Evolutionary conservation across 1,140 invertebrate genomes (phyloP), one percentile per base, ranked within the genome.

Genomic region (Halyomorpha halys): DNA sequence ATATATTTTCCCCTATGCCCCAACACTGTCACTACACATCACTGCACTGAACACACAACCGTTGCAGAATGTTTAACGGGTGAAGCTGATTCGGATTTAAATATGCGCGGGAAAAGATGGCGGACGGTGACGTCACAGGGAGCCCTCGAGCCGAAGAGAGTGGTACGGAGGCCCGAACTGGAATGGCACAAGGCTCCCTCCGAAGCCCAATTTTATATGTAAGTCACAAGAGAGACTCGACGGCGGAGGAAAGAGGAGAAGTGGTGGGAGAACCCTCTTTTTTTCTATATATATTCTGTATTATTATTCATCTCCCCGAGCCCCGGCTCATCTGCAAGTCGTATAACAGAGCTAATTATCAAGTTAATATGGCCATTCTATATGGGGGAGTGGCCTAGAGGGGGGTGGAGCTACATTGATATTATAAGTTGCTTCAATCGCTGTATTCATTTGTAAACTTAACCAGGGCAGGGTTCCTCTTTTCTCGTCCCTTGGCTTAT

Each of bases 331-430:
- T 87, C 85, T 87, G 86, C 86, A 87, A 87, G 85, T 87, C 85
- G 82, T 86, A 87, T 86, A 86, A 86, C 85, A 83, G 81, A 85
- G 81, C 85, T 87, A 87, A 87, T 87, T 87, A 87, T 86, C 84
- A 87, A 87, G 85, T 87, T 86, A 86, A 86, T 86, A 86, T 86
- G 85, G 84, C 80, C 80, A 82, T 82, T 82, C 80, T 81, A 80
- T 81, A 79, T 78, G 77, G 77, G 79, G 77, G 73, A 80, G 77
- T 47, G 51, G 63, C 54, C 45, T 30, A 66, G 70, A 71, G 76
- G 71, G 76, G 51, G 59, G 73, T 70, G 69, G 65, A 69, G 76
- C 74, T 80, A 79, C 81, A 83, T 82, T 82, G 81, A 82, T 83
- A 83, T 83, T 82, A 83, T 82, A 83, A 83, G 81, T 83, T 81